Percentiles rank a stretch among this genome's conserved stretches.
Conservation (phyloP, 2,888 invertebrate genomes). For the Lepidocyrtinus sp. region DNA sequence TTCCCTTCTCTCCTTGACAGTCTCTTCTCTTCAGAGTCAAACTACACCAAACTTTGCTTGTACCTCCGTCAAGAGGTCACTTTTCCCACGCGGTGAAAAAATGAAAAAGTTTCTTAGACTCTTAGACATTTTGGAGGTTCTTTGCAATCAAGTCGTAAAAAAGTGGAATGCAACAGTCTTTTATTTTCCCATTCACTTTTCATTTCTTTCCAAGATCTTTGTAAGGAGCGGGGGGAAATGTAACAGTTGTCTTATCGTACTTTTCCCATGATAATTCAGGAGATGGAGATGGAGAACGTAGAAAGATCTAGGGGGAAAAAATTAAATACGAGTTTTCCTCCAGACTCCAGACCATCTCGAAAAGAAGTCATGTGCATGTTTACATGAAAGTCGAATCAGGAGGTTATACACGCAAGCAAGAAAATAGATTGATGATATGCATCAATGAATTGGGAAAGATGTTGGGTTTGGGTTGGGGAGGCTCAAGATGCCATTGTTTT, state of each 20-base stretch:
- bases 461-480: neutral
- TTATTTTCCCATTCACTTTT: no score
- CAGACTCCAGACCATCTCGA: neutral
- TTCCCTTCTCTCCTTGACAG: neutral
- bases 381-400: no score
- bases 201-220: no score
- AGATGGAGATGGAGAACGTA: no score
- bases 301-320: neutral
- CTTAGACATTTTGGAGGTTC: neutral
- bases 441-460: neutral
- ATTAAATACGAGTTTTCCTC: neutral
- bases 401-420: no score
- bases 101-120: neutral
- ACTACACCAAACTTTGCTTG: neutral
- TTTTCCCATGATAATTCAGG: slow-evolving; percentile 38
- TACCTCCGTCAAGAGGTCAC: slow-evolving; percentile 12
- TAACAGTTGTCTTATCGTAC: slow-evolving; percentile 43
- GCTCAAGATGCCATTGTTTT: neutral
- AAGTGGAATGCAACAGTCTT: slow-evolving; percentile 9
- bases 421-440: no score
- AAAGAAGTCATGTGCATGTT: no score
- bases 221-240: neutral
- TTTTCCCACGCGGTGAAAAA: neutral
- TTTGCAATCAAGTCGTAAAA: neutral
- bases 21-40: slow-evolving; percentile 24